Conservation (phyloP, 2,113 vertebrate species). For the Corvus hawaiiensis region DNA sequence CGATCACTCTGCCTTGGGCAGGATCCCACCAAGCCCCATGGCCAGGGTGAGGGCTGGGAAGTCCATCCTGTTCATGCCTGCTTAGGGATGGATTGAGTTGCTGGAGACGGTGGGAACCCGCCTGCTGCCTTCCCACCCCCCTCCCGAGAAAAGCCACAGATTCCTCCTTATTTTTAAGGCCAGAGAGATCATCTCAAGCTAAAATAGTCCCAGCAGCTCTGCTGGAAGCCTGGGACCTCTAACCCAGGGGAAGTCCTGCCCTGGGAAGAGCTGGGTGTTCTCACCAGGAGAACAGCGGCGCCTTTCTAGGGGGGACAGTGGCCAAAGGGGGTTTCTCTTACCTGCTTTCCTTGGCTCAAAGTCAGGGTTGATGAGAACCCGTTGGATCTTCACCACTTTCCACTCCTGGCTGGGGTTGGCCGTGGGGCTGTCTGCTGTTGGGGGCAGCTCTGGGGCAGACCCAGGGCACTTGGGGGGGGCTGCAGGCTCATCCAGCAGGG, state of each 20-base stretch:
- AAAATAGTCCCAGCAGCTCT: background rate
- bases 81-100: background rate
- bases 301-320: background rate
- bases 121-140: background rate
- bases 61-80: rapidly evolving
- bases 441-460: background rate
- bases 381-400: constrained; percentile 56
- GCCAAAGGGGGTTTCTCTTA: constrained; percentile 30
- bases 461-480: rapidly evolving
- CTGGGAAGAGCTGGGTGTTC: constrained; percentile 10
- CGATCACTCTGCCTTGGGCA: background rate
- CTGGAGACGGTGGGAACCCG: background rate
- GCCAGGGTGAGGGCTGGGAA: background rate
- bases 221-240: background rate
- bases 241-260: background rate
- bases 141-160: background rate
- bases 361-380: constrained; percentile 9
- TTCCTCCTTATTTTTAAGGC: constrained; percentile 41
- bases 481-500: rapidly evolving
- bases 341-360: constrained; percentile 51
- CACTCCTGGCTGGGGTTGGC: constrained; percentile 18
- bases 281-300: background rate
- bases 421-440: background rate
- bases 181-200: constrained; percentile 11
- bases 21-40: background rate